These are phyloP conservation scores for Rhinichthys klamathensis DNA, from an alignment of 2,113 vertebrate species.

Conservation along the genomic window DNA sequence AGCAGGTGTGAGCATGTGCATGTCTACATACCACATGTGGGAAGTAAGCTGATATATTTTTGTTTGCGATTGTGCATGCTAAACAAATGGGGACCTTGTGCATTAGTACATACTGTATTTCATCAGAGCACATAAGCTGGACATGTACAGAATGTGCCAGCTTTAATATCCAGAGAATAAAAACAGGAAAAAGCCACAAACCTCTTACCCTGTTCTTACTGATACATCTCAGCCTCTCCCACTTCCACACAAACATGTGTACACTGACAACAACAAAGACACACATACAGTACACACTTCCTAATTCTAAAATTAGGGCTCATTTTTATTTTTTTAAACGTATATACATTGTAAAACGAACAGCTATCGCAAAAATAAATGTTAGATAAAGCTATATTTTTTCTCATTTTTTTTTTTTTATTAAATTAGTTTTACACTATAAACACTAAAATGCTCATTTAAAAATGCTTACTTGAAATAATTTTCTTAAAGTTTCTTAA, in stretches of 20 bases:
- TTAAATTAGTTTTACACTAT: no score
- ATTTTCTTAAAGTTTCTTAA: no score
- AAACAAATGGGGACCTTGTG: conserved; percentile 1
- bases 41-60: not conserved
- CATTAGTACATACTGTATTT: conserved; percentile 21
- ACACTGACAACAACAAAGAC: not conserved
- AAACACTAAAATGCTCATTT: no score
- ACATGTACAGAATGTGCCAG: conserved; percentile 20
- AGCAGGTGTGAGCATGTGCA: conserved; percentile 44
- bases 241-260: not conserved
- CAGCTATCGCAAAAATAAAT: no score
- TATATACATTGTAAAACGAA: no score
- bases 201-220: not conserved
- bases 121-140: conserved; percentile 15
- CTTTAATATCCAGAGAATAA: conserved; percentile 37
- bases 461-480: no score
- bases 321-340: not conserved
- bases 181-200: conserved; percentile 42
- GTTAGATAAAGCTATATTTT: no score
- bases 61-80: not conserved
- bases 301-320: not conserved
- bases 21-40: not conserved
- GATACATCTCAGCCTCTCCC: not conserved
- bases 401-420: no score
- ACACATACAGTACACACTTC: not conserved